Conservation (phyloP, 1,140 invertebrate genomes). For the Drosophila parabipectinata region DNA sequence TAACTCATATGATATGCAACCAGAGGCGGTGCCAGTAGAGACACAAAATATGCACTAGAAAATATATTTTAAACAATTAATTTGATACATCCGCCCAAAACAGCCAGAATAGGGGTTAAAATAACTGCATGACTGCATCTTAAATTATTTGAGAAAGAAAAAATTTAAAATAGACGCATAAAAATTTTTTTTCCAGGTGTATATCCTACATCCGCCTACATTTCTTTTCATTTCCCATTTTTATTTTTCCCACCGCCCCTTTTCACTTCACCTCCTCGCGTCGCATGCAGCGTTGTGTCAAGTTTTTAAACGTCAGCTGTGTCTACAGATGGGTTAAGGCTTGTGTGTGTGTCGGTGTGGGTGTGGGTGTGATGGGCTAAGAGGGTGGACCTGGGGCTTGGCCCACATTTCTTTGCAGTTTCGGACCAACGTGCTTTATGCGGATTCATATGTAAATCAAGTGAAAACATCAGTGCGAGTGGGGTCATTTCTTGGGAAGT, state of each 20-base stretch:
- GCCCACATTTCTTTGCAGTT: constrained; percentile 63
- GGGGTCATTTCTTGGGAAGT: constrained; percentile 9
- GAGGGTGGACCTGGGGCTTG: constrained; percentile 44
- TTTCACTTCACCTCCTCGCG: constrained; percentile 3
- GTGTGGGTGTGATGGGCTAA: constrained; percentile 13
- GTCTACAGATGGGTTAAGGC: constrained; percentile 32
- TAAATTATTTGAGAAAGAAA: no score
- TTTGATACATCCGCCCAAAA: neutral
- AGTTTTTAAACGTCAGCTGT: constrained; percentile 70
- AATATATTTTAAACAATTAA: neutral
- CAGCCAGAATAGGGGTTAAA: no score
- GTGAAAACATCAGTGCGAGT: constrained; percentile 51
- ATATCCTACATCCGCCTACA: constrained; percentile 55
- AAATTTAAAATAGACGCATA: no score
- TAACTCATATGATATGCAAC: constrained; percentile 62
- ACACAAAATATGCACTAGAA: constrained; percentile 23
- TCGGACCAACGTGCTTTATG: constrained; percentile 60
- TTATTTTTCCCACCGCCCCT: constrained; percentile 14
- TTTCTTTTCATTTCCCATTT: constrained; percentile 55
- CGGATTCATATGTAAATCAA: constrained; percentile 73
- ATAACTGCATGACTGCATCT: no score
- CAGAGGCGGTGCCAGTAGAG: constrained; percentile 28
- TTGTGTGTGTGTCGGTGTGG: neutral
- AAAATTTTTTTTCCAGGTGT: constrained; percentile 4
- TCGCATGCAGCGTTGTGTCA: constrained; percentile 63